Percentiles rank a stretch among this genome's conserved stretches.
These are phyloP conservation scores for Cephus runcator DNA, from an alignment of 2,888 invertebrate genomes.

Conservation along the genomic window DNA sequence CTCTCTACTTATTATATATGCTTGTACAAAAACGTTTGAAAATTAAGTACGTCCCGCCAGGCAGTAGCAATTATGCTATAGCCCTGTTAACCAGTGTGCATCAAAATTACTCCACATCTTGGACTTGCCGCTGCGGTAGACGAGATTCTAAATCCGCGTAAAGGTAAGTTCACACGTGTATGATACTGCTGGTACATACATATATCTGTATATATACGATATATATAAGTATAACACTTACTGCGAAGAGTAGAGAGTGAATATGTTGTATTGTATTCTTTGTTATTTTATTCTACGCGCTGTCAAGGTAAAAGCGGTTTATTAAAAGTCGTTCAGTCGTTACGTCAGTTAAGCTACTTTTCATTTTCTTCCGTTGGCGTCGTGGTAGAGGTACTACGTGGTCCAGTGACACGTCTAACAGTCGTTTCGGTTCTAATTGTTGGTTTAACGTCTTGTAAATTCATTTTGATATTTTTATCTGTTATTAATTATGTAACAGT, in stretches of 20 bases:
- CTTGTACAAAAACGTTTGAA: slow-evolving; percentile 4
- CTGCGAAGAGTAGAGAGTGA: background rate
- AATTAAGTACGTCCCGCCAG: slow-evolving; percentile 34
- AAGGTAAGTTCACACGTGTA: background rate
- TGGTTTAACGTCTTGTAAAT: background rate
- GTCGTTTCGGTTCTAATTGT: no score
- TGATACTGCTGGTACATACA: no score
- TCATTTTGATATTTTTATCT: background rate
- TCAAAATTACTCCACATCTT: slow-evolving; percentile 50
- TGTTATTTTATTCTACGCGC: background rate
- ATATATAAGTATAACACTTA: background rate
- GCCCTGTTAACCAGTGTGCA: slow-evolving; percentile 53
- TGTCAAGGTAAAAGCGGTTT: background rate
- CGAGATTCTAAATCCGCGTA: background rate
- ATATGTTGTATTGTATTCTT: background rate
- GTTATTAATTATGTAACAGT: no score
- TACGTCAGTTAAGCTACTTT: background rate
- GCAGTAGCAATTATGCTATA: slow-evolving; percentile 42
- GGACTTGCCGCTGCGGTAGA: background rate
- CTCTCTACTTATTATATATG: background rate
- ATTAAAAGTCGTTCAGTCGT: background rate
- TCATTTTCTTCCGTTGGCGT: background rate
- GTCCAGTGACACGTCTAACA: background rate
- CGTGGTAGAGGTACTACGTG: background rate
- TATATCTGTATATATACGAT: background rate